Base-by-base conservation (phyloP, 35 echinoderm and acorn worm genomes). In the Apostichopus parvimensis region DNA sequence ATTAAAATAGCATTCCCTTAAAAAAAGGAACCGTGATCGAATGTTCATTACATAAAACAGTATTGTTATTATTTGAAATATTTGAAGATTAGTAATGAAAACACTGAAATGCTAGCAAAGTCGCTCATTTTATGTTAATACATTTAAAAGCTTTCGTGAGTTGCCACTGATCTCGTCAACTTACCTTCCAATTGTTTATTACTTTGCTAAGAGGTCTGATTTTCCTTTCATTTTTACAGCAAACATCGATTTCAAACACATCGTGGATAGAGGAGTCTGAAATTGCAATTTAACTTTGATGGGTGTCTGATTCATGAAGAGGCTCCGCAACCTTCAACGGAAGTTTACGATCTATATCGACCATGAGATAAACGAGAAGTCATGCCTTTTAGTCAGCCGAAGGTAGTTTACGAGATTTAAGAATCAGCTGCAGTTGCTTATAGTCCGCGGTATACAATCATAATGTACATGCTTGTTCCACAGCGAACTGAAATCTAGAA, bases 271-370 rank as follows among this genome's bases (percentile, higher is more conserved):
- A 73, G n/a, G 71, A 75, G 71, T 6, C 71, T 75, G 71, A 75
- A 75, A 75, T 75, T 75, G 71, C 71, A 75, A 75, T 75, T 75
- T 75, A 75, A 75, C 71, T 75, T 75, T 75, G 71, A 75, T 75
- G 71, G 71, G 71, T 75, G 71, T 75, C 71, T 75, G 71, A 75
- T 75, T 75, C 71, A 75, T 22, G 71, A 20, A 75, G 71, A 75
- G 71, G 71, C 71, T 75, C 71, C 71, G 14, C 71, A 75, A 75
- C 71, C 71, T 75, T 75, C 13, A 75, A 22, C 71, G 71, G 15
- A 75, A 75, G 71, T 75, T 75, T 75, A 75, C 71, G 71, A 75
- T 75, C 71, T 75, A 20, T 22, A 75, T 20, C 15, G 17, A 75
- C 71, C 71, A 75, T 75, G 15, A n/a, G 71, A 75, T 75, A 75